Evolutionary conservation across 2,113 vertebrate genomes (phyloP).

Genomic region (Myrmophylax atrothorax): DNA sequence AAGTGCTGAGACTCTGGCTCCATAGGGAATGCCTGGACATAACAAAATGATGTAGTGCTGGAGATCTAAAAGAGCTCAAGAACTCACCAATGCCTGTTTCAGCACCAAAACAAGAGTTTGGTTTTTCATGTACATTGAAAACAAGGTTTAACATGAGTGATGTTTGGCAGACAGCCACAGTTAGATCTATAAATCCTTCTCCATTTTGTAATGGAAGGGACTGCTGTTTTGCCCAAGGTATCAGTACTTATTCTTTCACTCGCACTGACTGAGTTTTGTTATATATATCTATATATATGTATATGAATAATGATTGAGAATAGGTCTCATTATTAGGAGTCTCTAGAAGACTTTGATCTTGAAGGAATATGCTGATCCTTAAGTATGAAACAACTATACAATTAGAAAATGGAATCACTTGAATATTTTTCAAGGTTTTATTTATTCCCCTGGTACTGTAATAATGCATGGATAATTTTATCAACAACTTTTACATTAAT

Average conservation of each 20-base stretch:
- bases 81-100: not conserved
- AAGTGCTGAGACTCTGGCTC: not conserved
- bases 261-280: not conserved
- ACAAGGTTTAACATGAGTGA: not conserved
- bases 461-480: not conserved
- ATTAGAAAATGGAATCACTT: not conserved
- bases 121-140: not conserved
- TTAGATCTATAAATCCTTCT: not conserved
- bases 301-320: not conserved
- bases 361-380: not conserved
- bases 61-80: not conserved
- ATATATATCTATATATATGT: not conserved
- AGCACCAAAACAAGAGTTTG: not conserved
- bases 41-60: fast-evolving
- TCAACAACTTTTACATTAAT: not conserved
- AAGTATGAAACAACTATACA: not conserved
- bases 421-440: not conserved
- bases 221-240: not conserved
- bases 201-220: not conserved
- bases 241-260: not conserved
- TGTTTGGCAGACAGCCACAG: not conserved
- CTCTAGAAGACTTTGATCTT: not conserved
- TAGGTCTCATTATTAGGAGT: not conserved
- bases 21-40: not conserved
- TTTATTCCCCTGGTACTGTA: not conserved